Conservation (phyloP, 2,888 invertebrate species). For the Drosophila vallismaia region DNA sequence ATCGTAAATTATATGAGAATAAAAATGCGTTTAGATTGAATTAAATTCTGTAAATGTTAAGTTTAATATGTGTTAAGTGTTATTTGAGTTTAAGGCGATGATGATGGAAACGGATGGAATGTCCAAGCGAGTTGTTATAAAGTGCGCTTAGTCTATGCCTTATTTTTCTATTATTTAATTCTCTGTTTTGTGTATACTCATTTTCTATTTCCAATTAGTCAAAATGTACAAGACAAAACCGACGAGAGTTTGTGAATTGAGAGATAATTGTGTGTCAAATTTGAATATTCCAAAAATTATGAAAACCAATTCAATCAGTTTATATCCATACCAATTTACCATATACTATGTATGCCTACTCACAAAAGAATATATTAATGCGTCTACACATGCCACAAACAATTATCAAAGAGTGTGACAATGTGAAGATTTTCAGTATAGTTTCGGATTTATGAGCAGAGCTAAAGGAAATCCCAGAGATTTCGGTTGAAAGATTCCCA, state of each 20-base stretch:
- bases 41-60: constrained; percentile 65
- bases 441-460: constrained; percentile 5
- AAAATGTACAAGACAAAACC: constrained; percentile 34
- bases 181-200: constrained; percentile 17
- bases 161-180: constrained; percentile 20
- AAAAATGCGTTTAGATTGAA: constrained; percentile 64
- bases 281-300: constrained; percentile 44
- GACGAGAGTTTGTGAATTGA: too few species aligned
- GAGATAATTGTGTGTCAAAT: constrained; percentile 48
- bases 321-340: constrained; percentile 19
- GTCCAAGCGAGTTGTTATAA: constrained; percentile 32
- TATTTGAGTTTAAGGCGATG: constrained; percentile 72
- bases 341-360: constrained; percentile 47
- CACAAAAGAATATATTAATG: constrained; percentile 19
- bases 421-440: constrained; percentile 2
- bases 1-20: constrained; percentile 44
- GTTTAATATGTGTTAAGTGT: constrained; percentile 71
- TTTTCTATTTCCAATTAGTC: constrained; percentile 34
- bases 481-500: constrained; percentile 44
- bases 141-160: constrained; percentile 39
- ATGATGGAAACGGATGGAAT: constrained; percentile 26
- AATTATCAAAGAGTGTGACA: constrained; percentile 18
- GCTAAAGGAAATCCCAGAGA: not conserved
- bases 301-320: constrained; percentile 8
- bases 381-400: constrained; percentile 28